phyloP scores from a whole-genome alignment of 2,888 invertebrate genomes.

The Gastrophysa polygoni region DNA sequence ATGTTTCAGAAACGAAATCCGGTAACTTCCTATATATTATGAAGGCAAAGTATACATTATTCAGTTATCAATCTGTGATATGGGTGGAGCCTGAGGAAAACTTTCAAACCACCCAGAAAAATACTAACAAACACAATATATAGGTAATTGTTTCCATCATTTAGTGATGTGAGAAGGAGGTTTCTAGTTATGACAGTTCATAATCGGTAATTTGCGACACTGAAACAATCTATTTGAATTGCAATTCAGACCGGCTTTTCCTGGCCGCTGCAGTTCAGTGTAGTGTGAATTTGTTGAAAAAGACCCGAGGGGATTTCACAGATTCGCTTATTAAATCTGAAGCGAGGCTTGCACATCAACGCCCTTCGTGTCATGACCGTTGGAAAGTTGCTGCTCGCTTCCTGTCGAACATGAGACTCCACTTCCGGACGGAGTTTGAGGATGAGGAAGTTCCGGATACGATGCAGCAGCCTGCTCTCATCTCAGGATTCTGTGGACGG shows the following conservation, averaged over 20 bases:
- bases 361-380: slow-evolving; percentile 34
- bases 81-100: too few species aligned
- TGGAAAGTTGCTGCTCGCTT: slow-evolving; percentile 34
- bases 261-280: slow-evolving; percentile 18
- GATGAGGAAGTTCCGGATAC: not conserved
- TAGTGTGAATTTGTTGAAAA: slow-evolving; percentile 38
- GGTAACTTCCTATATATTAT: too few species aligned
- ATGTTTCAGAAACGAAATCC: too few species aligned
- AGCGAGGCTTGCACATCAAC: slow-evolving; percentile 34
- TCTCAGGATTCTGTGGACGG: too few species aligned
- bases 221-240: not conserved
- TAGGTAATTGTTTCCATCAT: too few species aligned
- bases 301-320: slow-evolving; percentile 31
- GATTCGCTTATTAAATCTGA: slow-evolving; percentile 35
- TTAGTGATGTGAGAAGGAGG: too few species aligned
- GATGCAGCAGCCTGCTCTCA: not conserved
- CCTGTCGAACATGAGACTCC: slow-evolving; percentile 33
- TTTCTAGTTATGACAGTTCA: too few species aligned
- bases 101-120: too few species aligned
- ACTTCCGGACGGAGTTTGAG: slow-evolving; percentile 19
- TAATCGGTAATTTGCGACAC: too few species aligned
- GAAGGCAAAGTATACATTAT: too few species aligned
- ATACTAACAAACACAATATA: too few species aligned
- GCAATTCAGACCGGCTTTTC: not conserved
- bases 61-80: too few species aligned